Evolutionary conservation across 2,888 invertebrate species (phyloP), one percentile per base, ranked within the genome.

Genomic region (Amblyjoppa proteus): DNA sequence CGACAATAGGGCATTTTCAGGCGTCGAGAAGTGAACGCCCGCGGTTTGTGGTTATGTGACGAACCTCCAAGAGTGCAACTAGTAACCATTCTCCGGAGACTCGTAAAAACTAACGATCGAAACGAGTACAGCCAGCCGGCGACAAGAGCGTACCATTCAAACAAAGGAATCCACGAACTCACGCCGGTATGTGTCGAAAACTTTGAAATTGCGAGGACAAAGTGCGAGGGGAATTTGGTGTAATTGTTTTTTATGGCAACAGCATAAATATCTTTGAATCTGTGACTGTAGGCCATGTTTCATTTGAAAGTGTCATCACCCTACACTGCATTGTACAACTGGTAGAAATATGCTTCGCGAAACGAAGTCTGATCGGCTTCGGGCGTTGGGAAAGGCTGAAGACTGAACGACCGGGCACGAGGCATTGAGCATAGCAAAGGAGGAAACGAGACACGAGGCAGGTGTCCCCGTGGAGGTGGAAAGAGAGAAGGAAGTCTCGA

Each of bases 401-500:
- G 85, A 75, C 73, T 45, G 71, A 51, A 71, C 49, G 70, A 56
- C 45, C 69, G 58, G 41, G 49, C 20, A 25, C 31, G 68, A 68
- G 13, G 53, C 70, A 69, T 38, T 45, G 64, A 69, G 78, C 41
- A 20, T 49, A 74, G 75, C 74, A 53, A 69, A 81, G 73, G 79
- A 82, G 71, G 41, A 82, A 82, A 83, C 76, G 79, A 80, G 75
- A 64, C 64, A 20, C 64, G 51, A 38, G 11, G 45, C 34, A n/a
- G 64, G 70, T 34, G 68, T 49, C n/a, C 4, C 28, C 11, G 51
- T 82, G 79, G 81, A 78, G 86, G 84, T 87, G 84, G 85, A 70
- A 79, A 81, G 71, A 89, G 89, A 90, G 90, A 81, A 90, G 90
- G 90, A 90, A 90, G 89, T 87, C 79, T 87, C 76, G 83, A 87